Percentiles rank a stretch among this genome's conserved stretches.
These are phyloP conservation scores for Drosophila leontia DNA, from an alignment of 1,140 invertebrate species.

Conservation along the genomic window DNA sequence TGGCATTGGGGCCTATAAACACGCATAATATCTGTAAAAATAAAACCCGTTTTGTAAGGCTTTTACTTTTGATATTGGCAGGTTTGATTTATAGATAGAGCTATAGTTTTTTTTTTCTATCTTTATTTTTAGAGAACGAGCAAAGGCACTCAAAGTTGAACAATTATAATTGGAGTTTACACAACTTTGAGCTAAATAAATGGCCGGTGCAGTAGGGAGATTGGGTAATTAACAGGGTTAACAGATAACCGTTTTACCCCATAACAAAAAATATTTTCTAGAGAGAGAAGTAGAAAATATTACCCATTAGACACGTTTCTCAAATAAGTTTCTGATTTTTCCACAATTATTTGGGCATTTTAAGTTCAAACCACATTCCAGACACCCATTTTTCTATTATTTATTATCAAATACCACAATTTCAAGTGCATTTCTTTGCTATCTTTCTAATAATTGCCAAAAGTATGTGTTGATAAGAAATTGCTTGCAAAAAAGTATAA, in stretches of 20 bases:
- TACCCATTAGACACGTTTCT: neutral
- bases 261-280: too few species aligned
- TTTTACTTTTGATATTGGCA: slow-evolving; percentile 56
- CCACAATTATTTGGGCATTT: neutral
- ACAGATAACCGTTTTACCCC: neutral
- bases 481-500: slow-evolving; percentile 1
- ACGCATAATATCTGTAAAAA: slow-evolving; percentile 24
- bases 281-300: neutral
- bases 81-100: slow-evolving; percentile 15
- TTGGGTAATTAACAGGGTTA: neutral
- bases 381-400: neutral
- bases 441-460: slow-evolving; percentile 59
- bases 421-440: slow-evolving; percentile 62
- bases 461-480: slow-evolving; percentile 60
- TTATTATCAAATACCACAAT: slow-evolving; percentile 39
- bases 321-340: neutral
- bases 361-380: slow-evolving; percentile 1
- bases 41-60: slow-evolving; percentile 12
- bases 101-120: slow-evolving; percentile 4
- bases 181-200: slow-evolving; percentile 3
- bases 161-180: slow-evolving; percentile 14
- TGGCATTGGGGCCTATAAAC: slow-evolving; percentile 19
- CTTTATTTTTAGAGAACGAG: neutral
- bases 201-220: neutral
- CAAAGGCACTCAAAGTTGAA: neutral